A percentile compares a stretch with the other conserved stretches of the same genome.
Evolutionary conservation across 53 echinoderm and acorn worm species (phyloP).

Genomic region (Pentamera pediparva): DNA sequence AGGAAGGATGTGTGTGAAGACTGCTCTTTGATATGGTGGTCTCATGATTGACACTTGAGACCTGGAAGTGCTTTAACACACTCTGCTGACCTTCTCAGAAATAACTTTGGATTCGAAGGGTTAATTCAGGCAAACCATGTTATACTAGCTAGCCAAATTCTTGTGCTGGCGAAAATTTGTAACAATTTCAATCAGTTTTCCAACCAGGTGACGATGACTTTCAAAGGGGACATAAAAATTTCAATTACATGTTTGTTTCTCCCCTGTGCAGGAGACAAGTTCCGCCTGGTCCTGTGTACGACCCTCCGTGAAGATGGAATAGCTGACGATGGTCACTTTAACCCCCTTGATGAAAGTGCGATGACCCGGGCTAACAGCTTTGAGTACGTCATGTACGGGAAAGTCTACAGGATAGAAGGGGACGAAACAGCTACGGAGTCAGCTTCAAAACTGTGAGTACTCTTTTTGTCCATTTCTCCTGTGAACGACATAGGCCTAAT

Average conservation of each 20-base stretch:
- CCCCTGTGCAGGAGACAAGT: slow-evolving; percentile 74
- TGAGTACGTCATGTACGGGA: slow-evolving; percentile 99
- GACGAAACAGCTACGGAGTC: slow-evolving; percentile 85
- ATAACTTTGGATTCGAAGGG: too few species aligned
- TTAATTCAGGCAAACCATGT: not conserved
- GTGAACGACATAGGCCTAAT: too few species aligned
- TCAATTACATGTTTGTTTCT: not conserved
- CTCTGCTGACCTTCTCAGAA: too few species aligned
- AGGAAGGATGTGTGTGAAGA: too few species aligned
- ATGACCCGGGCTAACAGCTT: slow-evolving; percentile 85
- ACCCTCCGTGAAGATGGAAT: slow-evolving; percentile 93
- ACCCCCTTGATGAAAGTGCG: slow-evolving; percentile 73
- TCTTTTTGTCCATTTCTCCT: too few species aligned
- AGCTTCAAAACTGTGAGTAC: slow-evolving; percentile 90
- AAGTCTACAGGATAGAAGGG: slow-evolving; percentile 93
- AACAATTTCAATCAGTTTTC: too few species aligned
- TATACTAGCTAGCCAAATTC: not conserved
- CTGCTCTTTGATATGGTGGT: too few species aligned
- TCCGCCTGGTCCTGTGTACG: slow-evolving; percentile 88
- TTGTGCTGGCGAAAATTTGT: not conserved
- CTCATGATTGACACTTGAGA: too few species aligned
- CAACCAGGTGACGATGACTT: not conserved
- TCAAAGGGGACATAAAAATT: not conserved
- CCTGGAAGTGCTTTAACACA: too few species aligned
- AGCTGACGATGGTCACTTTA: slow-evolving; percentile 85